Evolutionary conservation across 2,797 vertebrate species (phyloP), one percentile per base, ranked within the genome.

Genomic region (Phrynocephalus forsythii): DNA sequence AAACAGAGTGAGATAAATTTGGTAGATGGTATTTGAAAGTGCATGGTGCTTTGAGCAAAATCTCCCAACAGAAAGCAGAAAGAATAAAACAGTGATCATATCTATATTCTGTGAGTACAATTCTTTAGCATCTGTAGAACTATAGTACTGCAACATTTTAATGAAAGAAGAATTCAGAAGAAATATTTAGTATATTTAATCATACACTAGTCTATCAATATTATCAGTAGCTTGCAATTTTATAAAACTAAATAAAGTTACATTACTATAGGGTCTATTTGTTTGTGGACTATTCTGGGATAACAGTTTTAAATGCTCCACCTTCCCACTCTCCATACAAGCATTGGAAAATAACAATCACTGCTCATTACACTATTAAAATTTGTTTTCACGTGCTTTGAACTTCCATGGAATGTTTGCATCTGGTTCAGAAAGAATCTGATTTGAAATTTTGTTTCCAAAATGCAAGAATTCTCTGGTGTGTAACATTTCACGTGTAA

Each of bases 221-320:
- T 77, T 80, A 72, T 80, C 72, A 5, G 18, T 67, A 66, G 86
- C 11, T 72, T 0, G 30, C 85, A 87, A 89, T 87, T 91, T 92
- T 48, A 79, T 66, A 44, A 81, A 87, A 80, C 68, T 83, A 11
- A 38, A 44, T 71, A 89, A 90, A 0, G 26, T 56, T 87, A 18
- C 68, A 5, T 33, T 28, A 85, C 82, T 91, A 1, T 80, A 82
- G 2, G 91, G 85, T 78, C 24, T 72, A 72, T 88, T 13, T 0
- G 82, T 72, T 92, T 89, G 0, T 13, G 66, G 68, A 22, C 80
- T 85, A 10, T 88, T 85, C 71, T 30, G 79, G 92, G 87, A 6
- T 67, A 1, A 33, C 0, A 30, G 52, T 73, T 91, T 79, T 56
- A 24, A 26, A 69, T 63, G 72, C 18, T 69, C 38, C 6, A 72